These are phyloP conservation scores for Poecile atricapillus DNA, from an alignment of 2,113 vertebrate species.

Conservation along the genomic window DNA sequence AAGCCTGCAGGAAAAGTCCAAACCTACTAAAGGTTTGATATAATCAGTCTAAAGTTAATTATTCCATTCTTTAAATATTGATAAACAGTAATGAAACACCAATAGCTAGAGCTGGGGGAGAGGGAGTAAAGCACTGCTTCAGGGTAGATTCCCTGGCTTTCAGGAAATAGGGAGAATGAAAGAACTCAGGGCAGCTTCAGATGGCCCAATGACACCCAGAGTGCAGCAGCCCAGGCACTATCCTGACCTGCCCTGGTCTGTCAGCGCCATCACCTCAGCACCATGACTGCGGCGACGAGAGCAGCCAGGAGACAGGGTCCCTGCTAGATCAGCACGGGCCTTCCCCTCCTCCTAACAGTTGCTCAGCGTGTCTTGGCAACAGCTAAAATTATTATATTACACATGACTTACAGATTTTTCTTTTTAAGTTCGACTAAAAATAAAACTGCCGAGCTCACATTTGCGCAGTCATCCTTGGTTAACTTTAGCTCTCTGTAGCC, in stretches of 20 bases:
- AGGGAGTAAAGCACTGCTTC: neutral
- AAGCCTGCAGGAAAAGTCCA: constrained; percentile 14
- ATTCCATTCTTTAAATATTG: constrained; percentile 12
- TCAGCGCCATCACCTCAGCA: neutral
- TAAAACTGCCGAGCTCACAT: constrained; percentile 27
- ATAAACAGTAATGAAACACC: constrained; percentile 12
- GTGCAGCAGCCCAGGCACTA: rapidly evolving
- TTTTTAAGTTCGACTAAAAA: constrained; percentile 38
- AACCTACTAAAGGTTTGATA: neutral
- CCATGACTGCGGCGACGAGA: rapidly evolving
- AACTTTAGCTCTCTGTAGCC: constrained; percentile 11
- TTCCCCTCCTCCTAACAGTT: constrained; percentile 32
- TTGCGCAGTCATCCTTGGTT: constrained; percentile 62
- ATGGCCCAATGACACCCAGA: neutral
- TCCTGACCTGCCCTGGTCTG: neutral
- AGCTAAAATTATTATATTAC: constrained; percentile 66
- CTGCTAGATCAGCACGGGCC: neutral
- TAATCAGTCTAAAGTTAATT: constrained; percentile 11
- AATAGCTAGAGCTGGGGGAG: neutral
- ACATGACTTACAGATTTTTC: constrained; percentile 48
- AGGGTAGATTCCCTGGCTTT: neutral
- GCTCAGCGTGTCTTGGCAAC: constrained; percentile 58
- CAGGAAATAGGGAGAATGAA: neutral
- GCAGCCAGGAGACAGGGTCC: neutral
- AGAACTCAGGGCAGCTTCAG: neutral